A percentile compares a stretch with the other conserved stretches of the same genome.
Conservation (phyloP, 2,113 vertebrate genomes). For the Spizaetus ornatus region DNA sequence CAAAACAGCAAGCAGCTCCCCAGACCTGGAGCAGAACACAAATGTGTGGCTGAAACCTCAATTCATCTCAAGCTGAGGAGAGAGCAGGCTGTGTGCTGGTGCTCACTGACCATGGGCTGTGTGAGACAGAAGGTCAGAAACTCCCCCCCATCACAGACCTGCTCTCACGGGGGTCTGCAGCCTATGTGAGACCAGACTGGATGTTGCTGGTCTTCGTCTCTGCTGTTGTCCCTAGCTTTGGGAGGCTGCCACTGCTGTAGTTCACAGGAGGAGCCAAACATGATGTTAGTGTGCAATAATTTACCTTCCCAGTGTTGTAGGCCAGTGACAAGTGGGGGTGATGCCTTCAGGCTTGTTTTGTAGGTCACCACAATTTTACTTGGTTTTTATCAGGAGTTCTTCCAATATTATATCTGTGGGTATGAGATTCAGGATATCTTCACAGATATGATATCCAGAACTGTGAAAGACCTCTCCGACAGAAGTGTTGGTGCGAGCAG, state of each 20-base stretch:
- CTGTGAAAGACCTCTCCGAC: not conserved
- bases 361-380: not conserved
- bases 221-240: not conserved
- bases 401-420: not conserved
- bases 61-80: not conserved
- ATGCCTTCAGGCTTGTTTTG: not conserved
- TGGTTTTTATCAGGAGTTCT: not conserved
- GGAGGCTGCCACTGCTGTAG: not conserved
- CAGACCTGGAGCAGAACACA: not conserved
- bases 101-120: not conserved
- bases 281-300: not conserved
- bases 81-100: not conserved
- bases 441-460: not conserved
- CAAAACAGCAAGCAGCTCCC: not conserved
- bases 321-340: not conserved
- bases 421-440: not conserved
- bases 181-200: not conserved
- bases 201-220: not conserved
- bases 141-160: not conserved
- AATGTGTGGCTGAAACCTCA: not conserved
- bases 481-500: not conserved
- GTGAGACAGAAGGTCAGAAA: not conserved
- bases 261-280: not conserved
- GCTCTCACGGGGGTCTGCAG: not conserved
- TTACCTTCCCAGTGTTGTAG: not conserved